Percentiles rank a stretch among this genome's conserved stretches.
phyloP scores from a whole-genome alignment of 2,113 vertebrate species.

The Apus apus region DNA sequence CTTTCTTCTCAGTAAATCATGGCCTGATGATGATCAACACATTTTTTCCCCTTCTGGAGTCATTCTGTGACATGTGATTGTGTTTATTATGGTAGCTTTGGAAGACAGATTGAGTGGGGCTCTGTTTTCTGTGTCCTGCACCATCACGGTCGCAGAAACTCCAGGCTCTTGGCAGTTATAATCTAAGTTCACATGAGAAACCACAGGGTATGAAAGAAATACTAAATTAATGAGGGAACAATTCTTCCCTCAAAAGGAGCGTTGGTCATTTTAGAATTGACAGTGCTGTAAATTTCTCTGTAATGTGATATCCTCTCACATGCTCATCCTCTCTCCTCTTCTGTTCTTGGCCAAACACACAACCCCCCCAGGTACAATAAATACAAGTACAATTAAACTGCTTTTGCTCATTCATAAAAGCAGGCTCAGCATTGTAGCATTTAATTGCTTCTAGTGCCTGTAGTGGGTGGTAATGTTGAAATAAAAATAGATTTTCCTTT shows the following conservation, averaged over 20 bases:
- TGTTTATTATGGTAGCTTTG: background rate
- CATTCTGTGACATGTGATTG: background rate
- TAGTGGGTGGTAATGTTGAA: background rate
- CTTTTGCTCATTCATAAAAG: slow-evolving; percentile 43
- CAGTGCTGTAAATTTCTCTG: background rate
- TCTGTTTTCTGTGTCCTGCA: background rate
- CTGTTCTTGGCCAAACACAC: background rate
- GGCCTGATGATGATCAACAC: slow-evolving; percentile 33
- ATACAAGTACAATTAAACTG: background rate
- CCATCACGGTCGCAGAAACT: background rate
- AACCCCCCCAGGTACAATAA: background rate
- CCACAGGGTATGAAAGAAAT: background rate
- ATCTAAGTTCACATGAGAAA: background rate
- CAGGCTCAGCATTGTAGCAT: background rate
- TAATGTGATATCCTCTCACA: background rate
- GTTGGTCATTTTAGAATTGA: background rate
- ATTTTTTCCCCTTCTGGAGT: slow-evolving; percentile 22
- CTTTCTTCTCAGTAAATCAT: background rate
- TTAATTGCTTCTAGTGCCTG: background rate
- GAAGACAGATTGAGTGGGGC: background rate
- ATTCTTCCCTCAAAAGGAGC: background rate
- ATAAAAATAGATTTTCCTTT: background rate
- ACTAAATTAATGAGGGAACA: background rate
- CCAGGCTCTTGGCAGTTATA: background rate
- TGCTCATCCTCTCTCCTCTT: background rate